Evolutionary conservation across 2,113 vertebrate species (phyloP).

Genomic region (Hemichromis elongatus): DNA sequence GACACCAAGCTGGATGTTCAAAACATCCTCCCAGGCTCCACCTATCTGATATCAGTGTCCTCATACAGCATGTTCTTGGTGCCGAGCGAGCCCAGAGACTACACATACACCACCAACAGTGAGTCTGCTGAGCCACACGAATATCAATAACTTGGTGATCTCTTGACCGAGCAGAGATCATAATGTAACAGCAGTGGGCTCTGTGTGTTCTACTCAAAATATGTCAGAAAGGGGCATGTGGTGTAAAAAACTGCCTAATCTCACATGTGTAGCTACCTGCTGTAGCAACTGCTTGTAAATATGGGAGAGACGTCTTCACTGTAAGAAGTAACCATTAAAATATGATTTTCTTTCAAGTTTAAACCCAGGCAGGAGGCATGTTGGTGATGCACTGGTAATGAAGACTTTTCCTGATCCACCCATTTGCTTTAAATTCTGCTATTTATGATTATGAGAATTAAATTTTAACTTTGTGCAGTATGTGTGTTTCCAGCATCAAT

Average conservation of each 20-base stretch:
- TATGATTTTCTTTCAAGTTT: not conserved
- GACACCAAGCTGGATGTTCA: conserved; percentile 30
- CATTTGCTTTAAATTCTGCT: not conserved
- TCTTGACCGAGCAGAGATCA: not conserved
- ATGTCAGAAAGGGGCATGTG: not conserved
- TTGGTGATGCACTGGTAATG: not conserved
- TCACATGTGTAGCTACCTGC: not conserved
- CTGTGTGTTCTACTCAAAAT: not conserved
- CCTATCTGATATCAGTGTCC: conserved; percentile 68
- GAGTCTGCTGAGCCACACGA: conserved; percentile 48
- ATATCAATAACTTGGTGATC: conserved; percentile 46
- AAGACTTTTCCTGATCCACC: not conserved
- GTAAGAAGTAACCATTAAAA: not conserved
- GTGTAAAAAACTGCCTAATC: not conserved
- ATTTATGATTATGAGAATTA: conserved; percentile 7
- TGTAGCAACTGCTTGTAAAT: not conserved
- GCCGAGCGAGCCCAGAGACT: conserved; percentile 60
- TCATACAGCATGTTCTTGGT: conserved; percentile 68
- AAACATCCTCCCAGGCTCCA: conserved; percentile 63
- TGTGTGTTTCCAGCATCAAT: conserved; percentile 26
- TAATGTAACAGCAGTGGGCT: not conserved
- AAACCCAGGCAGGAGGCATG: conserved; percentile 36
- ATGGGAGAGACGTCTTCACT: not conserved
- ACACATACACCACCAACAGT: conserved; percentile 70
- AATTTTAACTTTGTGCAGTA: not conserved